A percentile compares a stretch with the other conserved stretches of the same genome.
phyloP scores from a whole-genome alignment of 2,888 invertebrate genomes.

The Hoplodrina blanda region DNA sequence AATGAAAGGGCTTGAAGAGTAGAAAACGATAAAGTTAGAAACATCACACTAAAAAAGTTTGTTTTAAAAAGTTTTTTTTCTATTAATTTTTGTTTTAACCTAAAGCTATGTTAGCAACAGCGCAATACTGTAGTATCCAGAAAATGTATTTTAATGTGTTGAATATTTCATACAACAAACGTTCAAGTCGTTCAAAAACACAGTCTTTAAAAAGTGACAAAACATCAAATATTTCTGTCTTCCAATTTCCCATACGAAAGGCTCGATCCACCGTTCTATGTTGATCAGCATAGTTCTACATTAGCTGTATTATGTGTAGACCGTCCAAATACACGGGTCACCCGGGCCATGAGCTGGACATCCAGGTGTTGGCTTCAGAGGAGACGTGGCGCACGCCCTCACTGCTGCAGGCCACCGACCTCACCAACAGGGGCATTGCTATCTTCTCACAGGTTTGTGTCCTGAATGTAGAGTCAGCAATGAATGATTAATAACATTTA shows the following conservation, averaged over 20 bases:
- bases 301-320: slow-evolving; percentile 66
- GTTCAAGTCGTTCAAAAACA: neutral
- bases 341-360: slow-evolving; percentile 93
- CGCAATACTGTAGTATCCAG: neutral
- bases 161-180: neutral
- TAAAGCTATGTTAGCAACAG: neutral
- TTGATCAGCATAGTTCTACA: neutral
- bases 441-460: slow-evolving; percentile 94
- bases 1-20: too few species aligned
- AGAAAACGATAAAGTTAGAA: too few species aligned
- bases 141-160: too few species aligned
- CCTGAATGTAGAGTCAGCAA: too few species aligned
- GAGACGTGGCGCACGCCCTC: slow-evolving; percentile 97
- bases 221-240: neutral
- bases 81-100: neutral
- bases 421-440: slow-evolving; percentile 93
- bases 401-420: slow-evolving; percentile 93
- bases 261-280: neutral
- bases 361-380: slow-evolving; percentile 95
- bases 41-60: too few species aligned
- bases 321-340: slow-evolving; percentile 90
- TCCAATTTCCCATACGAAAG: slow-evolving; percentile 20
- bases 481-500: too few species aligned
- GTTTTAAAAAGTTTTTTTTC: too few species aligned
- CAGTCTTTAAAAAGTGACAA: neutral